phyloP scores from a whole-genome alignment of 23 tunicate species.

The Phallusia fumigata region DNA sequence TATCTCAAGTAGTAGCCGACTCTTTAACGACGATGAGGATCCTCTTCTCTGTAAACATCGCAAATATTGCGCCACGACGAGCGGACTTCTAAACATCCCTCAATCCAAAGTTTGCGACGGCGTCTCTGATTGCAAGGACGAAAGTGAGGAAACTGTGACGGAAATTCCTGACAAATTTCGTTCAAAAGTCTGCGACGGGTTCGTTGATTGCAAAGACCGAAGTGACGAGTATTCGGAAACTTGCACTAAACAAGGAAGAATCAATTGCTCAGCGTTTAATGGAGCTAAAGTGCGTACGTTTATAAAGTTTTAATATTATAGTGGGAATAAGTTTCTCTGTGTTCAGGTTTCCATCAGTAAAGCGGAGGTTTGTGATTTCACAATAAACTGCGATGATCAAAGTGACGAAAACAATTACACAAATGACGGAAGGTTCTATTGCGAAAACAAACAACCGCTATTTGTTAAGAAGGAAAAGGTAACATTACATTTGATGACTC shows the following conservation, averaged over 20 bases:
- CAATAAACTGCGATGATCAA: too few species aligned
- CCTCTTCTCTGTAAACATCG: not conserved
- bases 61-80: not conserved
- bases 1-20: too few species aligned
- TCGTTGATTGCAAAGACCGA: slow-evolving; percentile 22
- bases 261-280: slow-evolving; percentile 30
- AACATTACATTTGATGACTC: too few species aligned
- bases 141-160: not conserved
- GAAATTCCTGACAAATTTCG: too few species aligned
- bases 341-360: too few species aligned
- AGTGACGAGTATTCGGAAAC: slow-evolving; percentile 10
- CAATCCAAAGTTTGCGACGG: not conserved
- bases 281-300: slow-evolving; percentile 52
- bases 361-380: too few species aligned
- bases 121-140: not conserved
- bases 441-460: too few species aligned
- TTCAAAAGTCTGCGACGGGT: slow-evolving; percentile 27
- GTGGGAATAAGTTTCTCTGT: too few species aligned
- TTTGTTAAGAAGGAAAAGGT: too few species aligned
- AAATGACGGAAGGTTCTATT: too few species aligned
- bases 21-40: not conserved
- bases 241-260: not conserved
- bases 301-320: too few species aligned
- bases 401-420: too few species aligned
- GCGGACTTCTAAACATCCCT: not conserved